Evolutionary conservation across 37 sponge, comb jelly and placozoan genomes (phyloP).

Genomic region (Aplysina aerophoba): DNA sequence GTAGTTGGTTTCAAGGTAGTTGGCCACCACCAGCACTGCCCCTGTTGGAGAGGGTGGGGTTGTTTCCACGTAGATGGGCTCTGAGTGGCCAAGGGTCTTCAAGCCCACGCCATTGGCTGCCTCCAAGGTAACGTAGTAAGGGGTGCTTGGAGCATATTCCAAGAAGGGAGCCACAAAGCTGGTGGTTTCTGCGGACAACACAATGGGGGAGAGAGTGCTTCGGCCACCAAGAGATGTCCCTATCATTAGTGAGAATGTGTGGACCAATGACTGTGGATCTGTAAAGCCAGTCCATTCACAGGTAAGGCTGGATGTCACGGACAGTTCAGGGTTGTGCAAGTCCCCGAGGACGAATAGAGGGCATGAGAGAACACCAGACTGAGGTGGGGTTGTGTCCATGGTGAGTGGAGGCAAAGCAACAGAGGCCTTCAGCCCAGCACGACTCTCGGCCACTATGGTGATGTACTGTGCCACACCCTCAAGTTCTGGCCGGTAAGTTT

Average conservation of each 20-base stretch:
- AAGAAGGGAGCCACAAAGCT: conserved; percentile 40
- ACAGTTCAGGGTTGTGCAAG: background rate
- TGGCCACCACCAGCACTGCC: conserved; percentile 45
- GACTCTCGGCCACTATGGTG: conserved; percentile 55
- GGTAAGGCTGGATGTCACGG: conserved; percentile 23
- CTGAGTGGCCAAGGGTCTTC: conserved; percentile 15
- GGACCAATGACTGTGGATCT: conserved; percentile 63
- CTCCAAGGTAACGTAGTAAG: conserved; percentile 50
- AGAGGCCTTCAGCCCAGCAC: conserved; percentile 52
- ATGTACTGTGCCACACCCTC: conserved; percentile 70
- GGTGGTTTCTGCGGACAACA: conserved; percentile 27
- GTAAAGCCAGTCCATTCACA: conserved; percentile 56
- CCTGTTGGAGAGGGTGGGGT: conserved; percentile 42
- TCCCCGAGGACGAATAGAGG: conserved; percentile 14
- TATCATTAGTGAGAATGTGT: conserved; percentile 53
- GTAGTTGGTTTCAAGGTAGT: conserved; percentile 29
- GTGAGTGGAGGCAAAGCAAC: conserved; percentile 57
- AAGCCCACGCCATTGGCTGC: conserved; percentile 60
- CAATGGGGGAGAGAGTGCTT: conserved; percentile 27
- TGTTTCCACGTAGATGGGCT: conserved; percentile 35
- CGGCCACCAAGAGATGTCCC: conserved; percentile 50
- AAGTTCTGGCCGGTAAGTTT: background rate
- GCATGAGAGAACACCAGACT: conserved; percentile 62
- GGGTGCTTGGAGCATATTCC: background rate
- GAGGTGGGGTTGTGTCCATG: conserved; percentile 68